Conservation (phyloP, 2,888 invertebrate genomes). For the Hedychridium roseum region DNA sequence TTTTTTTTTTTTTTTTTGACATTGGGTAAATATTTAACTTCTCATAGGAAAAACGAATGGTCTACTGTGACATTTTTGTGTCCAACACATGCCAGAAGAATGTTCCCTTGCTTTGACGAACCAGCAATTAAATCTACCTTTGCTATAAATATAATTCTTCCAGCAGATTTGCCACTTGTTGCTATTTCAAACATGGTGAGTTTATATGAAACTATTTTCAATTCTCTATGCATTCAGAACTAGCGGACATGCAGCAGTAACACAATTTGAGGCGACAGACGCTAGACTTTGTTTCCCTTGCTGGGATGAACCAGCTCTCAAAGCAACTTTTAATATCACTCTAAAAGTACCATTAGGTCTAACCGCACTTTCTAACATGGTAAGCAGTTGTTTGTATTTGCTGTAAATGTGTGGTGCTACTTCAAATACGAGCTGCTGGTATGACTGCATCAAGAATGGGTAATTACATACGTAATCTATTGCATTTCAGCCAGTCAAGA, state of each 20-base stretch:
- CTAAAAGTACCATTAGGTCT: slow-evolving; percentile 82
- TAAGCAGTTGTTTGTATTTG: slow-evolving; percentile 52
- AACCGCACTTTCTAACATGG: slow-evolving; percentile 95
- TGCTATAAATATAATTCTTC: slow-evolving; percentile 57
- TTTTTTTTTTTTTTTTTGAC: neutral
- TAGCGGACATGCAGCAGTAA: slow-evolving; percentile 82
- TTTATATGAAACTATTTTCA: slow-evolving; percentile 11
- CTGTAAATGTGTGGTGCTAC: no score
- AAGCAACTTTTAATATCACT: slow-evolving; percentile 92
- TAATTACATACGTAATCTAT: slow-evolving; percentile 6
- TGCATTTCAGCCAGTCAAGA: slow-evolving; percentile 59
- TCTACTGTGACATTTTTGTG: slow-evolving; percentile 65
- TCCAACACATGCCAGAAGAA: slow-evolving; percentile 61
- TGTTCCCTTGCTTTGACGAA: slow-evolving; percentile 71
- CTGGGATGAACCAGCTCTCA: slow-evolving; percentile 97
- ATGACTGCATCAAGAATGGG: no score
- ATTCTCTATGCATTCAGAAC: slow-evolving; percentile 62
- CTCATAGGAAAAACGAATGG: slow-evolving; percentile 35
- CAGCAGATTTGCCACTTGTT: slow-evolving; percentile 56
- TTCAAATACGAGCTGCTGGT: no score
- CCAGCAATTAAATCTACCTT: slow-evolving; percentile 69
- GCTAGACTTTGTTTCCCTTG: slow-evolving; percentile 95
- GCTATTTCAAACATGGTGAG: slow-evolving; percentile 68
- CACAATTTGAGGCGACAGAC: slow-evolving; percentile 91
- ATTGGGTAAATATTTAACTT: neutral